Evolutionary conservation across 2,888 invertebrate species (phyloP).

Genomic region (Crematogaster levior): DNA sequence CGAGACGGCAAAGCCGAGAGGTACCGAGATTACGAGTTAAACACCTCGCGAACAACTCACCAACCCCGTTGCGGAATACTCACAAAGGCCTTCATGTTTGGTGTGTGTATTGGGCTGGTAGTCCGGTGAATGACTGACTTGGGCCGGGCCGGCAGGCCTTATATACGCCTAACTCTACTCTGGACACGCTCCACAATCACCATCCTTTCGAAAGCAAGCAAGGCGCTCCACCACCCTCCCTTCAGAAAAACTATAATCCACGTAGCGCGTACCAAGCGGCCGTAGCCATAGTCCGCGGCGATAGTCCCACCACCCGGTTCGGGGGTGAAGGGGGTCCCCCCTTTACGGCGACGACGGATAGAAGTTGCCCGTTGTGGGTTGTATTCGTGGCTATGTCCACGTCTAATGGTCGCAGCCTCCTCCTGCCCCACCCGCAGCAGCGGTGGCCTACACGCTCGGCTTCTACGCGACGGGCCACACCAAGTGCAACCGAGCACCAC

Average conservation of each 20-base stretch:
- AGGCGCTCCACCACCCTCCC: slow-evolving; percentile 80
- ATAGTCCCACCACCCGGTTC: slow-evolving; percentile 69
- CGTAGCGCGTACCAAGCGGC: slow-evolving; percentile 67
- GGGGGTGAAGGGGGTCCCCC: slow-evolving; percentile 59
- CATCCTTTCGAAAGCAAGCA: slow-evolving; percentile 86
- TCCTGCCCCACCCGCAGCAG: slow-evolving; percentile 68
- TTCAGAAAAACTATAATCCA: slow-evolving; percentile 84
- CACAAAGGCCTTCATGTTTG: slow-evolving; percentile 86
- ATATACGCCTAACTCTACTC: slow-evolving; percentile 85
- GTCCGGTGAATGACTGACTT: slow-evolving; percentile 86
- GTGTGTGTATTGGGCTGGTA: slow-evolving; percentile 85
- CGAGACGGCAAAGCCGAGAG: slow-evolving; percentile 9
- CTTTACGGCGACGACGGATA: slow-evolving; percentile 32
- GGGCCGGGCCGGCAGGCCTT: slow-evolving; percentile 84
- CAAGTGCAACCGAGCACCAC: slow-evolving; percentile 80
- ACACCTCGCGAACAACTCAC: slow-evolving; percentile 63
- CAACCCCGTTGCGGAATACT: slow-evolving; percentile 79
- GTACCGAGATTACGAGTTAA: slow-evolving; percentile 15
- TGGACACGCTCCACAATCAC: slow-evolving; percentile 85
- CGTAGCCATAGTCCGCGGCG: slow-evolving; percentile 53
- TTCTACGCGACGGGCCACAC: slow-evolving; percentile 69
- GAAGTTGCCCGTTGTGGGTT: slow-evolving; percentile 65
- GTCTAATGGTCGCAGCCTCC: slow-evolving; percentile 68
- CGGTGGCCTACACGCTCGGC: slow-evolving; percentile 62
- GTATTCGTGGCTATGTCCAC: slow-evolving; percentile 63